Evolutionary conservation across 2,888 invertebrate species (phyloP), one percentile per base, ranked within the genome.

Genomic region (Thalpophila matura): DNA sequence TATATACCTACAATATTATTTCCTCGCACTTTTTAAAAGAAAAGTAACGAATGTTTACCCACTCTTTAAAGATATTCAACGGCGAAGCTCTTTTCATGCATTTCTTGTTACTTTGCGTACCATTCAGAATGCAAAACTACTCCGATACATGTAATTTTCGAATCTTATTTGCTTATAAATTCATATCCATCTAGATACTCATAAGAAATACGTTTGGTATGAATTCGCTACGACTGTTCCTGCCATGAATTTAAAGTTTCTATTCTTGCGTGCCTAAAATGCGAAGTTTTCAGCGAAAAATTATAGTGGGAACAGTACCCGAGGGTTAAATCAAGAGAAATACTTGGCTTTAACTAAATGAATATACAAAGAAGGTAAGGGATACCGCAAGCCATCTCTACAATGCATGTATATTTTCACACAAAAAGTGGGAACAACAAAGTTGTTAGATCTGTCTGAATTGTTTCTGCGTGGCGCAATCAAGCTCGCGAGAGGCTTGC

Each of bases 381-480:
- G 47, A 45, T 26, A 50, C 16, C 37, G 40, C 43, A 9, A 61
- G 38, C 54, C 47, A 46, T 29, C n/a, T 40, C 54, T 35, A 63
- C 62, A 64, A 16, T 51, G 63, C 55, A 78, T 54, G 51, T 75
- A 62, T 70, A 71, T 59, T 71, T 77, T 50, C 54, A 49, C 14
- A 64, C 55, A 67, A 74, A 79, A 77, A 72, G 59, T 64, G 61
- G 45, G 51, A 74, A 77, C 68, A 80, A 79, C 71, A 77, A 81
- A 82, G 79, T 85, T 80, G 77, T 79, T 77, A 75, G 76, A 81
- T 83, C 79, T 79, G 75, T 76, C 62, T 76, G 77, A 81, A 84
- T 79, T 85, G 76, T 83, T 83, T 82, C 74, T 80, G 74, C 77
- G 82, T 77, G 76, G 79, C 80, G 83, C 85, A 89, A 89, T 88